Evolutionary conservation across 2,888 invertebrate genomes (phyloP), one percentile per base, ranked within the genome.

Genomic region (Diaperis boleti): DNA sequence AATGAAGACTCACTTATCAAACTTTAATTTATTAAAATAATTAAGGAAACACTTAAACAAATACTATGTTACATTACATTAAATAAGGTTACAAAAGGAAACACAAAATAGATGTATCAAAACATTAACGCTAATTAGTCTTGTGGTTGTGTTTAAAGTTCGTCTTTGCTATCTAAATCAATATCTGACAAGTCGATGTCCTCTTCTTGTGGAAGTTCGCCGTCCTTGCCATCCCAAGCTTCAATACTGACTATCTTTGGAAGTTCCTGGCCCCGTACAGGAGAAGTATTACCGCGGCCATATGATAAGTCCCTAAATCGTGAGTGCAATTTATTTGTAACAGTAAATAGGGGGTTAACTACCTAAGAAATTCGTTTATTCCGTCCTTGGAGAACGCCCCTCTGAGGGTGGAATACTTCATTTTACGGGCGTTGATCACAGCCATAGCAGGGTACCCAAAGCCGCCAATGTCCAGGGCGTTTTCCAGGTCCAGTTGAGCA

Each of bases 361-460:
- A 52, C 57, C 55, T 57, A 29, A 62, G 85, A 84, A 98, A 99
- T 82, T 98, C 98, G 75, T 94, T 92, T 79, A 99, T 96, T 67
- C 99, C 99, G 64, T 91, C 91, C 76, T 92, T 89, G 0, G 95
- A 95, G 85, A 98, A 99, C 14, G 98, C 92, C 7, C 98, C 98
- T 72, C 94, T 86, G 1, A 99, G 85, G 4, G 95, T 86, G 0
- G 98, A 94, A 84, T 92, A 99, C 81, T 98, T 98, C 89, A 96
- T 92, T 83, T 99, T 99, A 82, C 97, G 94, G 8, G 92, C 88
- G 82, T 97, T 99, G 59, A 98, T 91, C 11, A 96, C 96, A 3
- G 96, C 97, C 91, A 99, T 91, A 0, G 98, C 98, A 1, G 99
- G 99, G 82, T 99, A 99, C 6, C 99, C 99, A 82, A 99, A 99